These are phyloP conservation scores for Rhagonycha fulva DNA, from an alignment of 2,888 invertebrate species.

Conservation along the genomic window DNA sequence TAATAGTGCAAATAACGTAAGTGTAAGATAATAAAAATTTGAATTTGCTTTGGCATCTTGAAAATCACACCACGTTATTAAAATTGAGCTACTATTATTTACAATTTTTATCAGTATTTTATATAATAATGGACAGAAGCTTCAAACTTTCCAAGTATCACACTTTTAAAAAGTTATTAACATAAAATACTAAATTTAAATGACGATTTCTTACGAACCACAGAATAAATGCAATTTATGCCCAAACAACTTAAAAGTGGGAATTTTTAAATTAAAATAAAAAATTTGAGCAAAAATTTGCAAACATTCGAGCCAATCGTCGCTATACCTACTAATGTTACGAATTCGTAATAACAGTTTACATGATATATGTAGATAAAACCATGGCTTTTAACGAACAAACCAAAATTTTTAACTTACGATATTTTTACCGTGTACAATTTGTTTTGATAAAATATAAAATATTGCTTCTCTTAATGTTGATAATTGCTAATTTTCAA, in stretches of 20 bases:
- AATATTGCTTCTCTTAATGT: neutral
- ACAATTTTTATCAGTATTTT: slow-evolving; percentile 18
- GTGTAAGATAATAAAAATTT: slow-evolving; percentile 16
- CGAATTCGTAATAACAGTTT: neutral
- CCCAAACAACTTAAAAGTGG: neutral
- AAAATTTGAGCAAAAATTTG: neutral
- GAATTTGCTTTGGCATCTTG: slow-evolving; percentile 22
- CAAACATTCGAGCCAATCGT: neutral
- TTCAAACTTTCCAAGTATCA: slow-evolving; percentile 25
- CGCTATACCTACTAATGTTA: neutral
- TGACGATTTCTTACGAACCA: neutral
- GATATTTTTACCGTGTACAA: neutral
- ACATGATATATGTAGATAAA: neutral
- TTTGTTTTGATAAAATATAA: neutral
- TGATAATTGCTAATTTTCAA: neutral
- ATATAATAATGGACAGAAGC: slow-evolving; percentile 29
- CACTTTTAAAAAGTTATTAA: slow-evolving; percentile 23
- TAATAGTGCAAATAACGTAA: slow-evolving; percentile 29
- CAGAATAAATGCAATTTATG: neutral
- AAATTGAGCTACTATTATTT: slow-evolving; percentile 28
- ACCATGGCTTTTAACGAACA: neutral
- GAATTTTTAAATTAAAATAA: neutral
- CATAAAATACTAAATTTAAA: slow-evolving; percentile 20
- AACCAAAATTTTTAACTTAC: neutral
- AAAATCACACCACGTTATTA: slow-evolving; percentile 23